These are phyloP conservation scores for Amblyornis subalaris DNA, from an alignment of 2,113 vertebrate genomes.

Conservation along the genomic window DNA sequence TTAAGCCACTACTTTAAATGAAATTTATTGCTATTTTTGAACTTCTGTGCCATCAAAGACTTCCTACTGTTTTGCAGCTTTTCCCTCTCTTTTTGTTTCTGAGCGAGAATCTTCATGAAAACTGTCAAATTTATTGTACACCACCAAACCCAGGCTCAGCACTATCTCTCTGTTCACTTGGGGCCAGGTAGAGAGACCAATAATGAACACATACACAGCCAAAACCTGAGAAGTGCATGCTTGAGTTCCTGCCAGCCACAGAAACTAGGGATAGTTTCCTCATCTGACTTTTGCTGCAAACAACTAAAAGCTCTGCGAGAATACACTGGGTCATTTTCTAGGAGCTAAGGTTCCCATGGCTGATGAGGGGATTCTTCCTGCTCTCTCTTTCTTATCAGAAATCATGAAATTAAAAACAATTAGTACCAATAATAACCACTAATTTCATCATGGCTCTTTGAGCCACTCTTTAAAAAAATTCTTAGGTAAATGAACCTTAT, in stretches of 20 bases:
- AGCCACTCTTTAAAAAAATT: background rate
- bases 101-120: background rate
- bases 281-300: background rate
- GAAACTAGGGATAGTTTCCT: background rate
- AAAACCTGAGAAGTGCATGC: background rate
- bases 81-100: background rate
- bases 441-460: background rate
- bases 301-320: background rate
- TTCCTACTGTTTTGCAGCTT: background rate
- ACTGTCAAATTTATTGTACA: background rate
- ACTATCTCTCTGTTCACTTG: background rate
- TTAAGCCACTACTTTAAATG: background rate
- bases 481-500: background rate
- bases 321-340: background rate
- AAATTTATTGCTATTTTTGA: background rate
- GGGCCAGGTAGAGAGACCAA: background rate
- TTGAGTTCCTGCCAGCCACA: background rate
- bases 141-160: background rate
- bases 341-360: background rate
- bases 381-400: background rate
- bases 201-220: background rate
- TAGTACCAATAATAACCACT: background rate
- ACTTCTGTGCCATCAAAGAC: background rate
- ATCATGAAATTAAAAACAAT: background rate
- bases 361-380: background rate